Base-by-base conservation (phyloP, 2,113 vertebrate genomes). In the Pteronura brasiliensis region DNA sequence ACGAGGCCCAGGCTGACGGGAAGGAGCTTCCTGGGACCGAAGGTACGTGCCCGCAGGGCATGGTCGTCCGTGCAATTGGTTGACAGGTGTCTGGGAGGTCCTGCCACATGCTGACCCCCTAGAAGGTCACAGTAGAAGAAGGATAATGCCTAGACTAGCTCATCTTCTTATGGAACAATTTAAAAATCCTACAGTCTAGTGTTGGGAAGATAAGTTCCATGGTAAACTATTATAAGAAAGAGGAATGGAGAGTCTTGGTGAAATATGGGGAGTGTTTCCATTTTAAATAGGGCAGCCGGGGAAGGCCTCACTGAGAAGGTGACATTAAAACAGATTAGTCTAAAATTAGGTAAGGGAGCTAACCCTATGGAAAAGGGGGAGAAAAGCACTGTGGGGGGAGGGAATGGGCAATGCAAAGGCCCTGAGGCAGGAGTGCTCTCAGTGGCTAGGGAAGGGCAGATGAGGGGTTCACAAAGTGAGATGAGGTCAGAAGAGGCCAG, bases 21-120 rank as follows among this genome's bases (percentile, higher is more conserved):
- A 99, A 99, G 98, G 99, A 99, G 93, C 99, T 98, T 86, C 98
- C 98, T 5, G 98, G 99, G 85, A 98, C 99, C 61, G 99, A 99
- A 99, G 99, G 99, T 99, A 98, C 0, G 34, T 57, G 69, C 7
- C 20, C 23, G 6, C 0, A 0, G 4, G 59, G 52, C 31, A 18
- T 1, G 4, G 36, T 39, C 17, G 55, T 49, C 52, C 12, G 7
- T 21, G 13, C 72, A 47, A 12, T 39, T 20, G 7, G 55, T 6
- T 23, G 31, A 29, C 27, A 29, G 7, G 59, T 83, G 18, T 42
- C 39, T 2, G 34, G 63, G 69, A 39, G 39, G 29, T 4, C 52
- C 10, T n/a, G 57, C 18, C 63, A 7, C 6, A 27, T 39, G 29
- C 39, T 0, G 1, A 71, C 44, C 47, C 76, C 18, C 14, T 8